Percentiles rank a stretch among this genome's conserved stretches.
phyloP scores from a whole-genome alignment of 2,113 vertebrate species.

The Oplegnathus fasciatus region DNA sequence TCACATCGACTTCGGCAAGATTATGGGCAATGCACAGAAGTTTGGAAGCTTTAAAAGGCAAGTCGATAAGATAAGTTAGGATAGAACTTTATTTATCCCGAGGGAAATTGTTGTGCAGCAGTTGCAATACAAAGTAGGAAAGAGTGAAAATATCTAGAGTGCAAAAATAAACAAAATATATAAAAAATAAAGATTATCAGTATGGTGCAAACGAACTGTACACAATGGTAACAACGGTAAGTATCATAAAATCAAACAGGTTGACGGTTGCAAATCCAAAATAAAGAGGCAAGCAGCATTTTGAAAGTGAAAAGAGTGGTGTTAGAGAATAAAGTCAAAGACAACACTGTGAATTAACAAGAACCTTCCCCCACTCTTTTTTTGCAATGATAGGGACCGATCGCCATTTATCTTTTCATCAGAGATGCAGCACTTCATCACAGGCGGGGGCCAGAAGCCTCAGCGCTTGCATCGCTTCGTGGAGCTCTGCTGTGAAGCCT shows the following conservation, averaged over 20 bases:
- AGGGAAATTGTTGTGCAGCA: too few species aligned
- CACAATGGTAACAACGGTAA: too few species aligned
- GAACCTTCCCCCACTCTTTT: fast-evolving
- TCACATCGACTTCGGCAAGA: conserved; percentile 96
- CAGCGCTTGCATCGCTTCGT: conserved; percentile 90
- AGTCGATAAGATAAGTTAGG: conserved; percentile 15
- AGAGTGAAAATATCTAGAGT: too few species aligned
- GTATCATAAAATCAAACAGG: too few species aligned
- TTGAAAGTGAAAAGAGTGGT: background rate
- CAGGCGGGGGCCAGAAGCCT: conserved; percentile 88
- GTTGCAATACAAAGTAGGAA: too few species aligned
- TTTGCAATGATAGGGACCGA: conserved; percentile 84
- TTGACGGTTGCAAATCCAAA: too few species aligned
- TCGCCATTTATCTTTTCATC: conserved; percentile 93
- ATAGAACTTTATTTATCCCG: too few species aligned
- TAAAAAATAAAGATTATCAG: too few species aligned
- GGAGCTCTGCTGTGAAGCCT: conserved; percentile 92
- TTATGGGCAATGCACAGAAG: conserved; percentile 96
- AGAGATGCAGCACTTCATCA: conserved; percentile 95
- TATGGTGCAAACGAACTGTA: too few species aligned
- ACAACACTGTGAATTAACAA: background rate
- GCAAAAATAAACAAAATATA: too few species aligned
- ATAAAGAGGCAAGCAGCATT: background rate
- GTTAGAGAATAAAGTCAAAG: background rate
- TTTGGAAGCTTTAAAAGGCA: conserved; percentile 93